Conservation (phyloP, 2,113 vertebrate species). For the Potamarius usumacintae region DNA sequence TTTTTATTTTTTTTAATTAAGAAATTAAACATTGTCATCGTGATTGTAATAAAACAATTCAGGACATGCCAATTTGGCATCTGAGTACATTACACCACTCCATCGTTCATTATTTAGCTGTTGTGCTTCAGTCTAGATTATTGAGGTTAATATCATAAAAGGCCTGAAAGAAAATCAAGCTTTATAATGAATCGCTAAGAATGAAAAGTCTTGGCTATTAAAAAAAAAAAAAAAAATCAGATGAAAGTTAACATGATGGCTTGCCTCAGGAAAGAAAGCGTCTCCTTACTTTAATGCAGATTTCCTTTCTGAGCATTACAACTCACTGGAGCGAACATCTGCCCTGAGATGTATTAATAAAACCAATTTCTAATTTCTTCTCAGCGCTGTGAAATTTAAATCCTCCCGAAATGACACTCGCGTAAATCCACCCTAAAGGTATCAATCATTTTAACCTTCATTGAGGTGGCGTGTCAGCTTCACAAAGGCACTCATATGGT, state of each 20-base stretch:
- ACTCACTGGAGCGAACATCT: background rate
- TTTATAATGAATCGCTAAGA: background rate
- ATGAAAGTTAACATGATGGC: background rate
- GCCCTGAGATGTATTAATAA: background rate
- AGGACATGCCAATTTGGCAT: no score
- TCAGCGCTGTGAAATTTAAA: conserved; percentile 4
- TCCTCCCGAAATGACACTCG: conserved; percentile 29
- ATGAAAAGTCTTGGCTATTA: background rate
- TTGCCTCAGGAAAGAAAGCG: background rate
- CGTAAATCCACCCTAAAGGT: conserved; percentile 43
- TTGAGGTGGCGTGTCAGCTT: conserved; percentile 55
- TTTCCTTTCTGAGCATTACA: background rate
- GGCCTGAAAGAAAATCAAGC: background rate
- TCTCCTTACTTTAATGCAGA: background rate
- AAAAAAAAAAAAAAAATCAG: background rate
- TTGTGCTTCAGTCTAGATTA: background rate
- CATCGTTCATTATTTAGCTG: background rate
- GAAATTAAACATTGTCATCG: no score
- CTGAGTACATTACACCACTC: background rate
- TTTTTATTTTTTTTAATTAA: no score
- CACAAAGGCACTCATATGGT: conserved; percentile 64
- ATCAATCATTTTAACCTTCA: conserved; percentile 57
- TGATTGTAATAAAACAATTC: no score
- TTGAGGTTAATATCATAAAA: background rate
- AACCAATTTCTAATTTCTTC: conserved; percentile 21